Conservation (phyloP, 2,113 vertebrate genomes). For the Solenodon paradoxus region DNA sequence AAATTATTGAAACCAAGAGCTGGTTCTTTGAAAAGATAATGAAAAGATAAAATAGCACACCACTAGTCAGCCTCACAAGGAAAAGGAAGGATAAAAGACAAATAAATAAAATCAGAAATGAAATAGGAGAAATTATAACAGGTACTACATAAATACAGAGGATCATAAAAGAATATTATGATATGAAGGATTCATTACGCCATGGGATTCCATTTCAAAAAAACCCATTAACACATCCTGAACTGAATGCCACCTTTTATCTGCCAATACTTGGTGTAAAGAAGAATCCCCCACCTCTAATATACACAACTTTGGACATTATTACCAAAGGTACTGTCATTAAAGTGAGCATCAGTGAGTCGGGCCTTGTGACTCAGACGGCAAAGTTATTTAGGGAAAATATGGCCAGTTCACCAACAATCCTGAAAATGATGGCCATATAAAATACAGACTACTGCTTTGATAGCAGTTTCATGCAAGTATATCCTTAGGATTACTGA, state of each 20-base stretch:
- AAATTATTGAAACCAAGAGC: too few species aligned
- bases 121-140: too few species aligned
- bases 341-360: slow-evolving; percentile 96
- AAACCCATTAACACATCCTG: slow-evolving; percentile 97
- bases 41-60: too few species aligned
- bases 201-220: slow-evolving; percentile 98
- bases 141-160: too few species aligned
- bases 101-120: too few species aligned
- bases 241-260: slow-evolving; percentile 98
- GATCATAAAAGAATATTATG: too few species aligned
- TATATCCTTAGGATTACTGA: neutral
- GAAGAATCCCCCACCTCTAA: slow-evolving; percentile 97
- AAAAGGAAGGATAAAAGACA: too few species aligned
- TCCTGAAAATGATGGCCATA: slow-evolving; percentile 98
- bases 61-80: too few species aligned
- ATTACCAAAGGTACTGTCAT: slow-evolving; percentile 98
- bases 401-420: slow-evolving; percentile 99
- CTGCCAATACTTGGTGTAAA: slow-evolving; percentile 97
- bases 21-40: too few species aligned
- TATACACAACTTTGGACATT: slow-evolving; percentile 95
- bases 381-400: slow-evolving; percentile 99
- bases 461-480: slow-evolving; percentile 69
- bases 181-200: too few species aligned
- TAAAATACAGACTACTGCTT: slow-evolving; percentile 95
- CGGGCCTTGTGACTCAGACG: slow-evolving; percentile 98